Base-by-base conservation (phyloP, 92 coral and sea anemone genomes). In the Meandrina meandrites region DNA sequence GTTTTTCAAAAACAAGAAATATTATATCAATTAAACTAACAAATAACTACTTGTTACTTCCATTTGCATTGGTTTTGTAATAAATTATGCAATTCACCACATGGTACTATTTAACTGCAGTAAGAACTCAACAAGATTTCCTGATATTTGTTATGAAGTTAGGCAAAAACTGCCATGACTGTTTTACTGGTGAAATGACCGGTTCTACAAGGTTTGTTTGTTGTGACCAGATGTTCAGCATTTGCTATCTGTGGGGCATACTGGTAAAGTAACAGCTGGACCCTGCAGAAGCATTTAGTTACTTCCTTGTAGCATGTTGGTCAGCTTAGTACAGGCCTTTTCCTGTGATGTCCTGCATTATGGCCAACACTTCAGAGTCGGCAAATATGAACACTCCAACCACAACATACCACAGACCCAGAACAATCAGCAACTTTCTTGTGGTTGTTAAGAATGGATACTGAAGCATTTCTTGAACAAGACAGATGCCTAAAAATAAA, bases 351-450 rank as follows among this genome's bases (percentile, higher is more conserved):
- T 94, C 98, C 76, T 94, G 86, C 94, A 88, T 90, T 48, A 96
- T 79, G 10, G 98, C 95, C 28, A 93, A 84, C 69, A 95, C 93
- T 87, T 94, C 98, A 9, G 98, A 94, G 83, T 94, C 95, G 3
- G 90, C 95, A 89, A 96, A 96, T 76, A 96, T 84, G 75, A 96
- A 96, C 17, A 87, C 89, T 84, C 98, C 98, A n/a, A 96, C 76
- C 17, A 88, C 90, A 13, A 92, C 98, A 53, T 91, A 96, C 17
- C 89, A 22, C 17, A 84, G 89, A 53, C 98, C 98, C 47, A 94
- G 82, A 19, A 71, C 91, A 57, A 96, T 71, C 40, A 92, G 50
- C 31, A 81, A 42, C 79, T 88, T 93, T 31, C 81, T 89, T 32
- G 80, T 80, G n/a, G 45, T 31, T 3, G 93, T 81, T 28, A 92